Base-by-base conservation (phyloP, 1,140 invertebrate species). In the Acyrthosiphon pisum region DNA sequence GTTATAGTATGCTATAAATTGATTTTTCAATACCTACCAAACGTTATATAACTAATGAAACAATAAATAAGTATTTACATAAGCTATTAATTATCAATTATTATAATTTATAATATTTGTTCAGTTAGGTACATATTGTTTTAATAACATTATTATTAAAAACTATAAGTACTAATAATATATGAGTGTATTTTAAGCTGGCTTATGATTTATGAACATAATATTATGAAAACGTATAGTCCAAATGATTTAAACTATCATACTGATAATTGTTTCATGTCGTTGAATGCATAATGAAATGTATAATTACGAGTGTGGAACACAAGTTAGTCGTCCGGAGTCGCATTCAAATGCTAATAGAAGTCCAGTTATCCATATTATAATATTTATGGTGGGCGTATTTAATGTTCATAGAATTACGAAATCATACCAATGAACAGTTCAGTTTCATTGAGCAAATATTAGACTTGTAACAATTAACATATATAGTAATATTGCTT, bases 271-370 rank as follows among this genome's bases (percentile, higher is more conserved):
- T 89, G 50, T 89, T 89, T 89, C 22, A 89, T 89, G 50, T 37
- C 44, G 20, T 92, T 81, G 68, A 50, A 92, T 48, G 76, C 46
- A 92, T 92, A 83, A 92, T 83, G 46, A 92, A 92, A 92, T 50
- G 35, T 76, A 48, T 92, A 92, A 92, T 92, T 92, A 92, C 91
- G 91, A 92, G 68, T 84, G n/a, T 35, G 91, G 46, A 92, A 92
- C 91, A 92, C 91, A 92, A 92, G 91, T 83, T 92, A 92, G 76
- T 92, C 91, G 76, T 92, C 76, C 76, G 76, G 46, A 83, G 68
- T 50, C n/a, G 11, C 30, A 92, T 92, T 92, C 91, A 92, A 92
- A 92, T 92, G 91, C 91, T 92, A 92, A 92, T 92, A 23, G 44
- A 48, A 48, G 44, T 83, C n/a, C 76, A 83, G 60, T 92, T 92